Conservation (phyloP, 2,797 vertebrate genomes). For the Bradypus variegatus region DNA sequence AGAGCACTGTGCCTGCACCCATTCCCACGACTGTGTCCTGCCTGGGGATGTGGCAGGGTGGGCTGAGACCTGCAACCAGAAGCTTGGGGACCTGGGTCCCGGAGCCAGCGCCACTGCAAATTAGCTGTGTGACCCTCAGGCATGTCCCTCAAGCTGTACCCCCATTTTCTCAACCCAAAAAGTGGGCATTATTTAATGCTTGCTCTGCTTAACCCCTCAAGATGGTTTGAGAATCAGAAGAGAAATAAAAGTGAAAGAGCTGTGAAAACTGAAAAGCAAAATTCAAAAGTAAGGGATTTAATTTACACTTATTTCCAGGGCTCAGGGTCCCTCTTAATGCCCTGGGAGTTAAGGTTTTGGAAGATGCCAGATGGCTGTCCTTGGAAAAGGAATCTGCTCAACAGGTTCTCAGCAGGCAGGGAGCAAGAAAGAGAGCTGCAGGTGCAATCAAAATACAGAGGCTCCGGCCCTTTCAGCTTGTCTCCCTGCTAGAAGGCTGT, state of each 20-base stretch:
- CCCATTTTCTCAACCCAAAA: neutral
- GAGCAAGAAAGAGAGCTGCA: neutral
- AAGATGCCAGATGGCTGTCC: neutral
- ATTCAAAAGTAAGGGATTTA: neutral
- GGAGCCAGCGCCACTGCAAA: neutral
- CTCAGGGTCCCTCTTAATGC: neutral
- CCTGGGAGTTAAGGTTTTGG: neutral
- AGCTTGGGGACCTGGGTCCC: neutral
- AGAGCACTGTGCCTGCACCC: neutral
- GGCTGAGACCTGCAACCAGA: neutral
- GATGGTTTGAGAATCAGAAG: neutral
- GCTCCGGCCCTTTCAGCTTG: fast-evolving
- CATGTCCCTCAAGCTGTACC: neutral
- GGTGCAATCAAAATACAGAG: too few species aligned
- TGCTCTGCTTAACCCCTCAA: neutral
- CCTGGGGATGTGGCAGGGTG: neutral
- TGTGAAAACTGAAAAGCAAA: neutral
- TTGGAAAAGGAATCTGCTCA: neutral
- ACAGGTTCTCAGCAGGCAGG: neutral
- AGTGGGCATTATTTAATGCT: neutral
- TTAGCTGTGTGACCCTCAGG: neutral
- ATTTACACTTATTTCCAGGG: neutral
- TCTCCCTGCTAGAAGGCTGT: neutral
- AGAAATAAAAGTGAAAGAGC: neutral
- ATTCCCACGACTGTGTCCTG: neutral